Evolutionary conservation across 2,797 vertebrate genomes (phyloP).

Genomic region (Yasuhikotakia modesta): DNA sequence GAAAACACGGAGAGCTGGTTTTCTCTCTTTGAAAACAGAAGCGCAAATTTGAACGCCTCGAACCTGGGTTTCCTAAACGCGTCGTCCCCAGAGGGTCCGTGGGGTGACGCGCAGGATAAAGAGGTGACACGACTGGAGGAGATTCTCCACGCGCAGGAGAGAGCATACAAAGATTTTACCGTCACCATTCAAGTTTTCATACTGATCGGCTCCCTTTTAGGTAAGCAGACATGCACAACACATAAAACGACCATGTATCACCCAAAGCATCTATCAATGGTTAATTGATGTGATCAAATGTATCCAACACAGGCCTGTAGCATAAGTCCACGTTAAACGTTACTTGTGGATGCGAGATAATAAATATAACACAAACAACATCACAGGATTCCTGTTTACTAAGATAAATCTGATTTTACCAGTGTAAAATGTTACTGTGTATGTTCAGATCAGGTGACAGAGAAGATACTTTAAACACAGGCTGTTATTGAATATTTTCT

Average conservation of each 20-base stretch:
- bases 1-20: conserved; percentile 72
- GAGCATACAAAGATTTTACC: conserved; percentile 89
- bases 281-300: not conserved
- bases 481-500: not conserved
- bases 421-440: conserved; percentile 2
- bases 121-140: conserved; percentile 56
- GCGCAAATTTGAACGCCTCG: conserved; percentile 67
- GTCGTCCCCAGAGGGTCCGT: conserved; percentile 72
- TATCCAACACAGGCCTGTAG: not conserved
- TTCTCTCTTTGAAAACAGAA: conserved; percentile 72
- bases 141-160: conserved; percentile 71
- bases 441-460: conserved; percentile 2
- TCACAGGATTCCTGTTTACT: not conserved
- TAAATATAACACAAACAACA: no score
- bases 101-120: conserved; percentile 72
- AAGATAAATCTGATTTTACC: not conserved
- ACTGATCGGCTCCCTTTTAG: conserved; percentile 89
- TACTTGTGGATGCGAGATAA: not conserved
- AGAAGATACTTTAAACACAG: not conserved
- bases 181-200: conserved; percentile 88
- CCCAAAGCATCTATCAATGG: not conserved
- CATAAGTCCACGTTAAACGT: no score
- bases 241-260: conserved; percentile 4
- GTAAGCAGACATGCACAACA: conserved; percentile 69
- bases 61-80: conserved; percentile 73